A percentile compares a stretch with the other conserved stretches of the same genome.
These are phyloP conservation scores for Aproaerema taeniolella DNA, from an alignment of 2,888 invertebrate species.

Conservation along the genomic window DNA sequence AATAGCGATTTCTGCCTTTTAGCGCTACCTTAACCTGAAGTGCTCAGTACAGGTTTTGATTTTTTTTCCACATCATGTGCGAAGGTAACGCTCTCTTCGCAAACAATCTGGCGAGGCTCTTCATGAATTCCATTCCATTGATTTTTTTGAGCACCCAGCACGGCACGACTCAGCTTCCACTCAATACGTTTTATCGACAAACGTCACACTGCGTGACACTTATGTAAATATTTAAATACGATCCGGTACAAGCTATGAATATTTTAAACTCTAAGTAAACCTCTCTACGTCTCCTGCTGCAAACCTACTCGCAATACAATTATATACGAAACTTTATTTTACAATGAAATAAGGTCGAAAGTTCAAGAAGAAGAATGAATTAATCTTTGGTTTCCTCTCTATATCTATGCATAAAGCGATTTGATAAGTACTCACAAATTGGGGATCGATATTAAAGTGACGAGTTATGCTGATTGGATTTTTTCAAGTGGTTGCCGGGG, in stretches of 20 bases:
- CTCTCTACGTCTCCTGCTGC: conserved; percentile 57
- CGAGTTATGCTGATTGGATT: conserved; percentile 77
- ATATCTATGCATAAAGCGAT: conserved; percentile 71
- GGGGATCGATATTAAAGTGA: conserved; percentile 73
- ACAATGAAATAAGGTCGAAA: conserved; percentile 44
- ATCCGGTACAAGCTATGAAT: conserved; percentile 79
- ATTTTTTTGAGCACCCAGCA: conserved; percentile 9
- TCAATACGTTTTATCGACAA: conserved; percentile 73
- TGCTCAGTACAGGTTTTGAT: no score
- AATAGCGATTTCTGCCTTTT: no score
- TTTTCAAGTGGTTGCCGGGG: conserved; percentile 65
- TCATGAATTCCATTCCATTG: conserved; percentile 12
- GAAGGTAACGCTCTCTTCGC: no score
- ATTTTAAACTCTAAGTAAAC: conserved; percentile 77
- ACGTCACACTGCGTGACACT: conserved; percentile 75
- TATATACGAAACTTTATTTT: conserved; percentile 41
- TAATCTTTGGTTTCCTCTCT: conserved; percentile 43
- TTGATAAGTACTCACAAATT: conserved; percentile 71
- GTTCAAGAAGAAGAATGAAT: conserved; percentile 31
- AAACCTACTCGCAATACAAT: conserved; percentile 50
- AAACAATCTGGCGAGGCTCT: conserved; percentile 5
- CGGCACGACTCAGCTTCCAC: conserved; percentile 33
- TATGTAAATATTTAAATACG: conserved; percentile 80
- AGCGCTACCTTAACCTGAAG: no score
- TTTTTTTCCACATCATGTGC: no score